Percentiles rank a stretch among this genome's conserved stretches.
Conservation (phyloP, 2,113 vertebrate genomes). For the Geococcyx californianus region DNA sequence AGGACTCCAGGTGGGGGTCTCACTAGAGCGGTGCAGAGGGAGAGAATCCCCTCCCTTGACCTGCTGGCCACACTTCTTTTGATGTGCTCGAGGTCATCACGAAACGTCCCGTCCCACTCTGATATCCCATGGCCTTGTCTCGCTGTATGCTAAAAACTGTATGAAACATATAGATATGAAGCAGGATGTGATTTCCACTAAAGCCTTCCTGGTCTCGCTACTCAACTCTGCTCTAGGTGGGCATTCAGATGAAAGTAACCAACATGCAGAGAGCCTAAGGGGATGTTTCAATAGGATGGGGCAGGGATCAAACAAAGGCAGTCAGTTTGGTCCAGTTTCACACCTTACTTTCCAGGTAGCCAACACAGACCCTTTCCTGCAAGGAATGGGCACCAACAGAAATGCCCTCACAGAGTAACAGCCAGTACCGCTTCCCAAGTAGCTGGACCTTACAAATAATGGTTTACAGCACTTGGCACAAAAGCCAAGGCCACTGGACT, state of each 20-base stretch:
- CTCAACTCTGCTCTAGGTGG: neutral
- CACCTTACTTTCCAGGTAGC: neutral
- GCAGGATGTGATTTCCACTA: neutral
- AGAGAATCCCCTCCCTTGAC: too few relatives aligned
- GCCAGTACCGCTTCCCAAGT: neutral
- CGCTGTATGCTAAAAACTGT: neutral
- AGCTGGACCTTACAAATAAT: neutral
- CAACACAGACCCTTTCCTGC: neutral
- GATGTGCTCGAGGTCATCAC: fast-evolving
- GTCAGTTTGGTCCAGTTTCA: neutral
- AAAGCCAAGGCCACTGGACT: neutral
- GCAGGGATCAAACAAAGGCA: neutral
- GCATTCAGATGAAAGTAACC: neutral
- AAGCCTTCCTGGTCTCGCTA: neutral
- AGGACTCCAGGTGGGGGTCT: too few relatives aligned
- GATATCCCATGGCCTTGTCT: neutral
- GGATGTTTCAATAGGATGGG: neutral
- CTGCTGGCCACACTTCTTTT: too few relatives aligned
- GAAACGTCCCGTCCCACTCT: neutral
- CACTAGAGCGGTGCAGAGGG: too few relatives aligned
- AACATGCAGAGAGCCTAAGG: neutral
- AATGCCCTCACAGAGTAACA: neutral
- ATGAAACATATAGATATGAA: too few relatives aligned
- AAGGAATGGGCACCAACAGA: neutral
- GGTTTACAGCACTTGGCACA: neutral